A percentile compares a stretch with the other conserved stretches of the same genome.
These are phyloP conservation scores for Oreochromis aureus DNA, from an alignment of 2,113 vertebrate genomes.

Conservation along the genomic window DNA sequence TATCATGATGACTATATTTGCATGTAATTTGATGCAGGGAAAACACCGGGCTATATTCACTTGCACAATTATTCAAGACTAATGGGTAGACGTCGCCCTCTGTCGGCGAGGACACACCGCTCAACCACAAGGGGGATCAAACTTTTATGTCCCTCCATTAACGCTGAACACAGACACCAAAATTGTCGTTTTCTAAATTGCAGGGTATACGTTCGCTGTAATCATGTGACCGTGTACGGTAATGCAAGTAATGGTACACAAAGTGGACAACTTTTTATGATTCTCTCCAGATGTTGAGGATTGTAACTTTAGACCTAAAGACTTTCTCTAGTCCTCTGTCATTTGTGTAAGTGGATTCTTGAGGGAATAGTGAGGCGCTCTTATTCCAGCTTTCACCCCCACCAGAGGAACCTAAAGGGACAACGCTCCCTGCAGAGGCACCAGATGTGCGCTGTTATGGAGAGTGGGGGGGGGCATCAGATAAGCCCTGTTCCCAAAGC, in stretches of 20 bases:
- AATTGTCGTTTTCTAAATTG: constrained; percentile 7
- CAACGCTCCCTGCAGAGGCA: constrained; percentile 60
- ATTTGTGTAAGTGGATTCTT: constrained; percentile 40
- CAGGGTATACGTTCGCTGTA: neutral
- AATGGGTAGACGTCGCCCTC: constrained; percentile 22
- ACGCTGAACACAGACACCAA: neutral
- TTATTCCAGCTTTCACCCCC: constrained; percentile 8
- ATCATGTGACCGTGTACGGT: neutral
- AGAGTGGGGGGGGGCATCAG: constrained; percentile 59
- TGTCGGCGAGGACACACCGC: neutral
- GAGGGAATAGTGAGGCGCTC: constrained; percentile 21
- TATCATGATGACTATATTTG: neutral
- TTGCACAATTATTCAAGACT: neutral
- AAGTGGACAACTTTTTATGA: constrained; percentile 22
- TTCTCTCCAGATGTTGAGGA: constrained; percentile 52
- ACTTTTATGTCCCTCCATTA: neutral
- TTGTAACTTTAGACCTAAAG: constrained; percentile 38
- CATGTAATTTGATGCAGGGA: constrained; percentile 7
- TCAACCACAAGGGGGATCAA: neutral
- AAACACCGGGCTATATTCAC: neutral
- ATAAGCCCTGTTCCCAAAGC: constrained; percentile 70
- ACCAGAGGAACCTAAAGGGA: constrained; percentile 38
- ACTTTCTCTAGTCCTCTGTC: constrained; percentile 6
- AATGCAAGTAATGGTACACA: constrained; percentile 6
- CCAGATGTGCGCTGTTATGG: constrained; percentile 69